A percentile compares a stretch with the other conserved stretches of the same genome.
phyloP scores from a whole-genome alignment of 1,140 invertebrate species.

The Psix sp. region DNA sequence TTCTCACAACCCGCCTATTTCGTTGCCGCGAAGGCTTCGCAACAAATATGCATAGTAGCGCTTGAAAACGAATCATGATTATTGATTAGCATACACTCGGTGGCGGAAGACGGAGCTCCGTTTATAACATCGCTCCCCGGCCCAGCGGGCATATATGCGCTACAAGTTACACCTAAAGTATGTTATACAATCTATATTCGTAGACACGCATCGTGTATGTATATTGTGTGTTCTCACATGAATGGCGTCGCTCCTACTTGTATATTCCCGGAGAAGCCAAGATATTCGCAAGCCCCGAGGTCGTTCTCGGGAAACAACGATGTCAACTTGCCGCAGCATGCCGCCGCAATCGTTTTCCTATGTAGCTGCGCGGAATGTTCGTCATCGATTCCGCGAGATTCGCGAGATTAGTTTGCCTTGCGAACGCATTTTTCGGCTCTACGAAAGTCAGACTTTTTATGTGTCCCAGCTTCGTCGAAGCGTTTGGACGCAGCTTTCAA shows the following conservation, averaged over 20 bases:
- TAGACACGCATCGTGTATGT: constrained; percentile 52
- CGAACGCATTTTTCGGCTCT: too few relatives aligned
- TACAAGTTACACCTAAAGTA: constrained; percentile 61
- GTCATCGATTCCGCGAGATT: too few relatives aligned
- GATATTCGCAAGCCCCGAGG: constrained; percentile 70
- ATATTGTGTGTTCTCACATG: constrained; percentile 53
- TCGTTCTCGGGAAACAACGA: constrained; percentile 74
- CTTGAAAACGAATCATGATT: constrained; percentile 72
- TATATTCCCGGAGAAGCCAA: constrained; percentile 61
- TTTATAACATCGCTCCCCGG: constrained; percentile 65
- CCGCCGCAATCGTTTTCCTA: constrained; percentile 67
- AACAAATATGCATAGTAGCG: constrained; percentile 69
- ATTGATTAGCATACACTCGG: constrained; percentile 70
- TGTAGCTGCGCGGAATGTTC: constrained; percentile 12
- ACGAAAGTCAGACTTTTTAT: too few relatives aligned
- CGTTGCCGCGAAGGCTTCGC: constrained; percentile 63
- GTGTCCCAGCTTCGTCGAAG: too few relatives aligned
- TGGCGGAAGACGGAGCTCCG: constrained; percentile 60
- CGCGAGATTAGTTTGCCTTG: too few relatives aligned
- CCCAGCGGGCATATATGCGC: constrained; percentile 68
- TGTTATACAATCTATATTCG: constrained; percentile 61
- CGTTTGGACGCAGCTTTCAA: too few relatives aligned
- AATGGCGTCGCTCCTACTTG: constrained; percentile 41
- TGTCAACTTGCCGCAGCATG: constrained; percentile 71
- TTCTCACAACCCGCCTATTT: constrained; percentile 16